phyloP scores from a whole-genome alignment of 2,888 invertebrate genomes.

The Cantharis nigra region DNA sequence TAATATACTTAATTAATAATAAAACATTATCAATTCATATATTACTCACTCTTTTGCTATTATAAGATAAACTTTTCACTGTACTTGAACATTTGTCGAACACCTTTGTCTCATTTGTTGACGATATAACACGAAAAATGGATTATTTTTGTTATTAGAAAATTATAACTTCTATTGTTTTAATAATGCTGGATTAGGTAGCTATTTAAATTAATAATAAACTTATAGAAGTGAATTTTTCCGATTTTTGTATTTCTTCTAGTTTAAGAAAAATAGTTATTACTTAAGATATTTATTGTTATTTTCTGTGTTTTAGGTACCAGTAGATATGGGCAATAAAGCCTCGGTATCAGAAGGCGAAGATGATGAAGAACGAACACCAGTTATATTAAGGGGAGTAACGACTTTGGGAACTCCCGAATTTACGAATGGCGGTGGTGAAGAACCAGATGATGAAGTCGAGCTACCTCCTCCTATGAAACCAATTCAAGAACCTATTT shows the following conservation, averaged over 20 bases:
- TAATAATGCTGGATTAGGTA: not conserved
- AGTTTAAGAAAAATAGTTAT: not conserved
- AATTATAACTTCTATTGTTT: not conserved
- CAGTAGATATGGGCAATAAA: conserved; percentile 62
- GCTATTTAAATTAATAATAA: not conserved
- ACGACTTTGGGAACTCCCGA: conserved; percentile 43
- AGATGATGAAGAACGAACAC: conserved; percentile 52
- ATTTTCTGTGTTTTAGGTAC: conserved; percentile 51
- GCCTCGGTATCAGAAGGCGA: conserved; percentile 57
- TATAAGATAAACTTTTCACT: not conserved
- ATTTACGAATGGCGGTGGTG: conserved; percentile 63
- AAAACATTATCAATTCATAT: not conserved
- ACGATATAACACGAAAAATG: not conserved
- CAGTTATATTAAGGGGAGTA: conserved; percentile 41
- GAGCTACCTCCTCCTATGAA: conserved; percentile 96
- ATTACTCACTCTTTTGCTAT: not conserved
- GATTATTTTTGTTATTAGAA: not conserved
- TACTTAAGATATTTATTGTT: not conserved
- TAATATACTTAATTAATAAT: not conserved
- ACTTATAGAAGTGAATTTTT: too few species aligned
- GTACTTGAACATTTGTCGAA: not conserved
- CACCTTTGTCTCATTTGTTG: not conserved
- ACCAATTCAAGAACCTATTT: conserved; percentile 76
- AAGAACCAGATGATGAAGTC: conserved; percentile 79
- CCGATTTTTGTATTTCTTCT: not conserved